These are phyloP conservation scores for Trachymyrmex septentrionalis DNA, from an alignment of 1,140 invertebrate genomes.

Conservation along the genomic window DNA sequence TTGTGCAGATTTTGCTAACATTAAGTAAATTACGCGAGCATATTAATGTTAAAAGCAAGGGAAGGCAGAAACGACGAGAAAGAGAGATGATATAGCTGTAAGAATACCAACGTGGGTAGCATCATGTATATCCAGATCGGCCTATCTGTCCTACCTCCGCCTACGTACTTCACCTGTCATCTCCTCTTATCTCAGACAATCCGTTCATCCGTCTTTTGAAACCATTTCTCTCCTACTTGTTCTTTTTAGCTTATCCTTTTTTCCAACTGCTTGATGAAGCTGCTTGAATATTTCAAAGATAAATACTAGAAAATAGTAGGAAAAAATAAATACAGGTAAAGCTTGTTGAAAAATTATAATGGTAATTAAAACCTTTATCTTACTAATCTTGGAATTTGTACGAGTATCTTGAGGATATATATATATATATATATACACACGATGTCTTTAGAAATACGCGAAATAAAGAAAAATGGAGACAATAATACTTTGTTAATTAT, in stretches of 20 bases:
- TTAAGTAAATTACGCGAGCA: slow-evolving; percentile 17
- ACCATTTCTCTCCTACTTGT: slow-evolving; percentile 53
- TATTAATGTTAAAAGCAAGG: slow-evolving; percentile 4
- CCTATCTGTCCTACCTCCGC: slow-evolving; percentile 72
- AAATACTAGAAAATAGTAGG: neutral
- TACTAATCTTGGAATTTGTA: neutral
- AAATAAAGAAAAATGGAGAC: neutral
- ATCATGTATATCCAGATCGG: slow-evolving; percentile 52
- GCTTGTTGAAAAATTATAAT: slow-evolving; percentile 3
- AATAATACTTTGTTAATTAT: slow-evolving; percentile 21
- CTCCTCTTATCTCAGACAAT: slow-evolving; percentile 80
- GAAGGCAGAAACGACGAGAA: neutral
- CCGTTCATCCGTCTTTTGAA: slow-evolving; percentile 78
- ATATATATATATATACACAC: neutral
- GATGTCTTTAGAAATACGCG: neutral
- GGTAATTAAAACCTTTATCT: neutral
- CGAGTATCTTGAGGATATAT: neutral
- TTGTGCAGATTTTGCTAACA: neutral
- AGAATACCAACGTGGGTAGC: slow-evolving; percentile 49
- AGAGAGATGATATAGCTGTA: slow-evolving; percentile 58
- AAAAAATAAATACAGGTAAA: neutral
- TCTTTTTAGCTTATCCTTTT: slow-evolving; percentile 42
- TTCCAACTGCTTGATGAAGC: neutral
- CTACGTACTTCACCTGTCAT: slow-evolving; percentile 80
- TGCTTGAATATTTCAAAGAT: neutral